phyloP scores from a whole-genome alignment of 2,113 vertebrate genomes.

The Columba livia region DNA sequence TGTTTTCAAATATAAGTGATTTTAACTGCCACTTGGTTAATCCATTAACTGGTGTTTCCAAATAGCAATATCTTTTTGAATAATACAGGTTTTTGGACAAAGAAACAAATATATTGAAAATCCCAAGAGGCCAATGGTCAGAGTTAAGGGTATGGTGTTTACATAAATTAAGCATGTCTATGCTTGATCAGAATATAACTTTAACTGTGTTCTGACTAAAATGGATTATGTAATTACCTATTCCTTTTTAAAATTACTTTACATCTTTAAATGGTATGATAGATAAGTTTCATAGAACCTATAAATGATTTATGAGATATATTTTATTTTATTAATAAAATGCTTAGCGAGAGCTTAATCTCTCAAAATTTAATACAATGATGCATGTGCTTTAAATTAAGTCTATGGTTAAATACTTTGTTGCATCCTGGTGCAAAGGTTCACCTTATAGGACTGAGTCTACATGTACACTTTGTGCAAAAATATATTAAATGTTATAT shows the following conservation, averaged over 20 bases:
- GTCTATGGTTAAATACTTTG: neutral
- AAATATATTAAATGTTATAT: neutral
- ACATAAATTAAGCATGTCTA: slow-evolving; percentile 36
- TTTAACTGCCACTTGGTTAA: slow-evolving; percentile 54
- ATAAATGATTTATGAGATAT: slow-evolving; percentile 58
- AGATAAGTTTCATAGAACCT: slow-evolving; percentile 49
- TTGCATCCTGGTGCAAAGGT: neutral
- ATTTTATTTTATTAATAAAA: slow-evolving; percentile 70
- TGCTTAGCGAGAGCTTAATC: slow-evolving; percentile 51
- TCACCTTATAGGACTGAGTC: neutral
- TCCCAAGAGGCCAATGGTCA: slow-evolving; percentile 37
- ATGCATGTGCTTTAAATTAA: slow-evolving; percentile 56
- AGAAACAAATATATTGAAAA: slow-evolving; percentile 27
- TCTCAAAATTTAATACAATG: slow-evolving; percentile 50
- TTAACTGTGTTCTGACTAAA: neutral
- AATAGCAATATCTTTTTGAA: neutral
- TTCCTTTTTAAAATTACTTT: slow-evolving; percentile 62
- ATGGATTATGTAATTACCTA: slow-evolving; percentile 58
- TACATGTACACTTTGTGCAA: neutral
- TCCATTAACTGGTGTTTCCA: slow-evolving; percentile 24
- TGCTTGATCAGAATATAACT: slow-evolving; percentile 36
- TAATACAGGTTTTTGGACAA: slow-evolving; percentile 28
- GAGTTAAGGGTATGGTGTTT: slow-evolving; percentile 62
- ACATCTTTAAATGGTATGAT: slow-evolving; percentile 59
- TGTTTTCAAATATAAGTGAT: slow-evolving; percentile 37